phyloP scores from a whole-genome alignment of 2,888 invertebrate genomes.

The Scelioninae gen. 1 region DNA sequence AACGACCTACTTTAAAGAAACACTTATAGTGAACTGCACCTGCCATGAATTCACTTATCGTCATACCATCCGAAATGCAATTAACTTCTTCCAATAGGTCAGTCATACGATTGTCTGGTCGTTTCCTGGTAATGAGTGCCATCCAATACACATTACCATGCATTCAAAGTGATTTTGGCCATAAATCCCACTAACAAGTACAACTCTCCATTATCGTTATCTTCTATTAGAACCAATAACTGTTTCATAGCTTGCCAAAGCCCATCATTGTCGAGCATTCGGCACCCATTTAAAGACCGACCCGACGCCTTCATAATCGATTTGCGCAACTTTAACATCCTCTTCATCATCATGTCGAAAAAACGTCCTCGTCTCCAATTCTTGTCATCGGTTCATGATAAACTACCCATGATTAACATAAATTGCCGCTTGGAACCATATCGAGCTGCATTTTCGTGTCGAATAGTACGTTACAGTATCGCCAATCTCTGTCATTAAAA shows the following conservation, averaged over 20 bases:
- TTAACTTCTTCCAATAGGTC: too few species aligned
- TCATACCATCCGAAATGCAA: too few species aligned
- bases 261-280: constrained; percentile 63
- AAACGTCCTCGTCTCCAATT: constrained; percentile 4
- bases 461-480: constrained; percentile 18
- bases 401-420: constrained; percentile 79
- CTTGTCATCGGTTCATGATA: constrained; percentile 19
- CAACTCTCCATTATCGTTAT: constrained; percentile 41
- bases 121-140: too few species aligned
- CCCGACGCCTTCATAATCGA: constrained; percentile 44
- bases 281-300: constrained; percentile 31
- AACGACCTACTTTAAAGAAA: too few species aligned
- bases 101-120: too few species aligned
- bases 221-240: constrained; percentile 50
- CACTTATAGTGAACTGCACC: too few species aligned
- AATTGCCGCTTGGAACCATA: constrained; percentile 70
- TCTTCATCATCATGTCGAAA: constrained; percentile 1
- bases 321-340: constrained; percentile 41
- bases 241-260: constrained; percentile 10
- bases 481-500: constrained; percentile 20
- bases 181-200: constrained; percentile 39
- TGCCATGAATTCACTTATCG: too few species aligned
- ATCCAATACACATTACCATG: constrained; percentile 27
- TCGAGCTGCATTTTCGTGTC: constrained; percentile 3
- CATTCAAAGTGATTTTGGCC: constrained; percentile 27